Base-by-base conservation (phyloP, 1,140 invertebrate genomes). In the Drosophila azteca region DNA sequence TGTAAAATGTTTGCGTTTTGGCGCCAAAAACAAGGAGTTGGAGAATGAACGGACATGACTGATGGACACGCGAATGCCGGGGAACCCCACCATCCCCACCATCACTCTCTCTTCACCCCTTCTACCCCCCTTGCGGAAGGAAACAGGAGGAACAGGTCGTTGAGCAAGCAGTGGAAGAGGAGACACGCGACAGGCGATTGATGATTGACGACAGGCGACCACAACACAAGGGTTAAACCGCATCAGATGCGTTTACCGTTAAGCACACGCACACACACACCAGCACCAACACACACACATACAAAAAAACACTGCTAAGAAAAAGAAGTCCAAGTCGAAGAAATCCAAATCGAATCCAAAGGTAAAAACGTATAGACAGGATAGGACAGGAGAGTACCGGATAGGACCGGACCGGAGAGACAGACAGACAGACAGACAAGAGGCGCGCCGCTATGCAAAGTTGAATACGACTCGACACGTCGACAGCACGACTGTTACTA, bases 401-500 rank as follows among this genome's bases (percentile, higher is more conserved):
- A 35, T 3, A 35, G 7, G 29, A 5, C 17, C 31, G 9, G 31
- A 31, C 17, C 17, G 24, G 39, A 55, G 39, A 54, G 35, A 15
- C 17, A 15, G 48, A 51, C 22, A 57, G 17, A 51, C 17, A 59
- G 57, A 58, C 60, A 59, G 59, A 48, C 24, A 35, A 22, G 8
- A 39, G 9, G 49, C 49, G 71, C 69, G 77, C 70, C 74, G 78
- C 64, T 63, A 87, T 76, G 74, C 69, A 87, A 81, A 87, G 49
- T 77, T 85, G 51, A 57, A 54, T 85, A 72, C 81, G 81, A 87
- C 81, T 81, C 76, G 81, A 87, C 82, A 85, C 82, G 82, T 87
- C 78, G 70, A 85, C 75, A 68, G 82, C 82, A 77, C 78, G 79
- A 85, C 78, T 87, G 79, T 82, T 85, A 85, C 82, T 85, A 85